A percentile compares a stretch with the other conserved stretches of the same genome.
These are phyloP conservation scores for Larimichthys crocea DNA, from an alignment of 2,113 vertebrate genomes.

Conservation along the genomic window DNA sequence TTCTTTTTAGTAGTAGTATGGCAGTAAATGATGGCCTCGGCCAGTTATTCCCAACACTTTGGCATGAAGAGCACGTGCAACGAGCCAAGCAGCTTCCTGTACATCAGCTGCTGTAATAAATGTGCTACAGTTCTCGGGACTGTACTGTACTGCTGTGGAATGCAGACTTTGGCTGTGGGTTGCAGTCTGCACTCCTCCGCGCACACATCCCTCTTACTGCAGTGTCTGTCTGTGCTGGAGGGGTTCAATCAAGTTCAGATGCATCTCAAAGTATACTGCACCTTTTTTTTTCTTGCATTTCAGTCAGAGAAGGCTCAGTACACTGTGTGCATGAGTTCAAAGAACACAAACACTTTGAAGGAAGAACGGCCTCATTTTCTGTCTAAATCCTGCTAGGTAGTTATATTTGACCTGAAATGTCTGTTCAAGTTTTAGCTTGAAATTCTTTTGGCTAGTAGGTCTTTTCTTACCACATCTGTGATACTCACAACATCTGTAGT, in stretches of 20 bases:
- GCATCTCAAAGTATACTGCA: slow-evolving; percentile 33
- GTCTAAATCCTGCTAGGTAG: neutral
- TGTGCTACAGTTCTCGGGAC: slow-evolving; percentile 61
- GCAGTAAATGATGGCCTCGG: slow-evolving; percentile 32
- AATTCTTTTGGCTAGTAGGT: neutral
- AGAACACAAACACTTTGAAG: neutral
- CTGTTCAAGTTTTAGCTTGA: neutral
- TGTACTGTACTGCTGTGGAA: slow-evolving; percentile 57
- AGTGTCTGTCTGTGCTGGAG: slow-evolving; percentile 59
- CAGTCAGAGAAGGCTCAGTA: slow-evolving; percentile 1
- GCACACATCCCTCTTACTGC: slow-evolving; percentile 48
- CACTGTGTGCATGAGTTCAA: neutral
- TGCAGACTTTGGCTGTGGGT: slow-evolving; percentile 76
- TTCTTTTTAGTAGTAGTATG: slow-evolving; percentile 34
- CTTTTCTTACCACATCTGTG: neutral
- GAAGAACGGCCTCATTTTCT: neutral
- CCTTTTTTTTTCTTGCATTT: neutral
- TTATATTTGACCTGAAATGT: neutral
- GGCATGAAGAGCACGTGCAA: slow-evolving; percentile 13
- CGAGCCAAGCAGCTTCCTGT: slow-evolving; percentile 76
- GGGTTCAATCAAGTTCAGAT: slow-evolving; percentile 59
- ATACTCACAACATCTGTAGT: neutral
- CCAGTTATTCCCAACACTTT: slow-evolving; percentile 48
- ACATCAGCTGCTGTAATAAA: slow-evolving; percentile 85
- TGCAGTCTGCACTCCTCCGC: slow-evolving; percentile 66